Evolutionary conservation across 2,797 vertebrate species (phyloP), one percentile per base, ranked within the genome.

Genomic region (Labroides dimidiatus): DNA sequence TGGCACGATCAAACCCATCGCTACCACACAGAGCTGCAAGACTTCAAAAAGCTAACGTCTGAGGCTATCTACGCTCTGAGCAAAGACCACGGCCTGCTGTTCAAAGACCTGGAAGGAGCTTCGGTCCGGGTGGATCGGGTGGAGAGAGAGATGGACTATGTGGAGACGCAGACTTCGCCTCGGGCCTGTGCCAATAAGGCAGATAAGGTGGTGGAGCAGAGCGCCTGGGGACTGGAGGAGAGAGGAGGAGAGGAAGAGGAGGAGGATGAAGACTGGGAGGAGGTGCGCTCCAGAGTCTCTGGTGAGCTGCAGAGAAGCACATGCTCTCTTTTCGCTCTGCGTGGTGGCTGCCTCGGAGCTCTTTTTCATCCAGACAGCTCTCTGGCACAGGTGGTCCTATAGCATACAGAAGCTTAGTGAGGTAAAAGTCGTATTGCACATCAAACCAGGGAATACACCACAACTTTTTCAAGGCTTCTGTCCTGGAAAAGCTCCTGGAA

Each of bases 1-100:
- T 98, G 97, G 95, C 95, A 97, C 0, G 95, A 97, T n/a, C 96
- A 97, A 72, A 94, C 94, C 19, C 95, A 92, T 59, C 96, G 94
- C 45, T 96, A 97, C 68, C 95, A 93, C 61, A 88, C 93, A 0
- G 97, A 99, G 85, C 90, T 97, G 75, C 90, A 93, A 59, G 95
- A 98, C 70, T 97, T 99, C 87, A 96, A 94, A 83, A 97, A 96
- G 92, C 94, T 95, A 59, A 94, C 96, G 3, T 75, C 94, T 14
- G 94, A 94, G 10, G 88, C 95, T 74, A 76, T 96, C 58, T 94
- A 95, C 24, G 91, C 93, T 2, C 91, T 96, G 0, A 94, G 91
- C 81, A 95, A 94, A 72, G 95, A 97, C 37, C 93, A 96, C 24
- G 84, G 90, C 53, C 57, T 68, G 0, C 90, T 99, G 65, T 84